Evolutionary conservation across 2,113 vertebrate species (phyloP).

Genomic region (Cavia aperea): DNA sequence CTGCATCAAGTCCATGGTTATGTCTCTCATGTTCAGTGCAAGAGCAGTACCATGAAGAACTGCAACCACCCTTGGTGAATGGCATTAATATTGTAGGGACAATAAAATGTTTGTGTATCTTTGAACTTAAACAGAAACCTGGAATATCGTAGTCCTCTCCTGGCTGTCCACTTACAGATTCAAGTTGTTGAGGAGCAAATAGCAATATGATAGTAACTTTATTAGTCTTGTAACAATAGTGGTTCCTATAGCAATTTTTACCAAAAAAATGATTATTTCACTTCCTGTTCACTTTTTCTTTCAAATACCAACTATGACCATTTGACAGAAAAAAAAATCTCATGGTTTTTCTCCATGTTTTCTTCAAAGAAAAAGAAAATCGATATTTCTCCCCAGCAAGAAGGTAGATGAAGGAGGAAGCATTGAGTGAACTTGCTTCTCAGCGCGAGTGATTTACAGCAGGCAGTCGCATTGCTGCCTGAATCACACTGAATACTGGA

Average conservation of each 20-base stretch:
- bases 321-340: neutral
- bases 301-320: neutral
- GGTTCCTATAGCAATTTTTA: neutral
- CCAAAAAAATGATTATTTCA: slow-evolving; percentile 31
- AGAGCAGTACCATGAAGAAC: neutral
- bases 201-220: neutral
- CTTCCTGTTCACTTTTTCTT: slow-evolving; percentile 27
- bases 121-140: slow-evolving; percentile 18
- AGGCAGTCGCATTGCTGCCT: neutral
- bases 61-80: neutral
- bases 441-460: neutral
- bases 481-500: neutral
- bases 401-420: neutral
- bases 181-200: neutral
- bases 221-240: neutral
- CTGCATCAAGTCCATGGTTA: neutral
- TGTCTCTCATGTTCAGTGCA: neutral
- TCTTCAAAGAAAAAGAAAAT: neutral
- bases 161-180: neutral
- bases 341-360: slow-evolving; percentile 29
- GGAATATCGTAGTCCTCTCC: neutral
- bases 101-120: neutral
- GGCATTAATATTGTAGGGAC: neutral
- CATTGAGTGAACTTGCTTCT: neutral
- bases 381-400: neutral